These are phyloP conservation scores for Crotalus viridis DNA, from an alignment of 2,113 vertebrate genomes.

Conservation along the genomic window DNA sequence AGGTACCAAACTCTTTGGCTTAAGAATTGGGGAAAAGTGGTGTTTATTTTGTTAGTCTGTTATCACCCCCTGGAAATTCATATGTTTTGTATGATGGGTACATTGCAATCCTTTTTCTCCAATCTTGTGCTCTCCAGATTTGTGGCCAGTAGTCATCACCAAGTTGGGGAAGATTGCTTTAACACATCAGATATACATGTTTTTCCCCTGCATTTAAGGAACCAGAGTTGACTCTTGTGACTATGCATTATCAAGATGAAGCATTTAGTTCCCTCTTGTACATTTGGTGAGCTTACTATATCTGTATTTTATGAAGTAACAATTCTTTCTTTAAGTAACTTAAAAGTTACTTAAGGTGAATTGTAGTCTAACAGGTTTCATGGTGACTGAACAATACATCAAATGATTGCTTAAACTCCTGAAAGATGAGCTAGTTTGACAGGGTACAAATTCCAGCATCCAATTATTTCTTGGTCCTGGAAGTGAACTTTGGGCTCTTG, in stretches of 20 bases:
- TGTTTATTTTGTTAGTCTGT: neutral
- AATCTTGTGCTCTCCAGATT: neutral
- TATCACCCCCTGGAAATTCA: neutral
- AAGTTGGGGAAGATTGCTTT: neutral
- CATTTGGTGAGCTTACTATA: neutral
- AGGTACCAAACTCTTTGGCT: neutral
- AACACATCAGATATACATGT: neutral
- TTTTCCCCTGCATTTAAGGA: neutral
- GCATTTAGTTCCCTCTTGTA: neutral
- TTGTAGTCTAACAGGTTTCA: neutral
- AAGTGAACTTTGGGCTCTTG: neutral
- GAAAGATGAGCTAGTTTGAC: neutral
- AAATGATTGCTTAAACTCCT: neutral
- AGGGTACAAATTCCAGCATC: neutral
- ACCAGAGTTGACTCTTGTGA: no score
- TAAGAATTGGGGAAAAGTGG: neutral
- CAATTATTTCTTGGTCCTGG: neutral
- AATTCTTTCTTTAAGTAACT: neutral
- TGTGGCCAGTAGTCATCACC: neutral
- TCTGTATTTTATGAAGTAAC: neutral
- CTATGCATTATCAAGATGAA: neutral
- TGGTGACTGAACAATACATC: neutral
- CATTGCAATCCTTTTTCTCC: neutral
- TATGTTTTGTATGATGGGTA: neutral
- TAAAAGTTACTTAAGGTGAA: neutral